A percentile compares a stretch with the other conserved stretches of the same genome.
Evolutionary conservation across 2,888 invertebrate species (phyloP).

Genomic region (Dicyrtomina minuta): DNA sequence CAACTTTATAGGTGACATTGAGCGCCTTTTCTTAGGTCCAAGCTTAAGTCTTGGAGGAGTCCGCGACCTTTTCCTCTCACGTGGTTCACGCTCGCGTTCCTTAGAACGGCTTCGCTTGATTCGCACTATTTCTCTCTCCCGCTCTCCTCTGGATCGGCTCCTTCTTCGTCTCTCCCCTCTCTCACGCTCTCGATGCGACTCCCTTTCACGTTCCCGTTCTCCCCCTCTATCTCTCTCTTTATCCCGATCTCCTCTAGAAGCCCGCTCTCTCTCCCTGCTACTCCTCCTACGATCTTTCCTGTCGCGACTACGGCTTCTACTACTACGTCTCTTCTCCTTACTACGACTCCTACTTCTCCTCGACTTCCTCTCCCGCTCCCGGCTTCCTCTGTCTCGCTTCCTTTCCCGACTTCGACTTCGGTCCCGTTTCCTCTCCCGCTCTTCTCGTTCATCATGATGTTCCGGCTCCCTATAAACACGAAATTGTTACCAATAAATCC

Average conservation of each 20-base stretch:
- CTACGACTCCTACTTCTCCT: slow-evolving; percentile 51
- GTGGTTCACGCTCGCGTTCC: slow-evolving; percentile 21
- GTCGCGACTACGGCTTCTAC: slow-evolving; percentile 47
- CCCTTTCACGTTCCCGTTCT: slow-evolving; percentile 53
- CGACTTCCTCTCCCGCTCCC: slow-evolving; percentile 49
- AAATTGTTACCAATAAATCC: too few species aligned
- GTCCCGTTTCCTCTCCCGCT: slow-evolving; percentile 54
- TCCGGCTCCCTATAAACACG: slow-evolving; percentile 62
- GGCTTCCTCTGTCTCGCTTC: slow-evolving; percentile 41
- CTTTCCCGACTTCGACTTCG: slow-evolving; percentile 49
- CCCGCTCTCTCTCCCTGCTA: slow-evolving; percentile 55
- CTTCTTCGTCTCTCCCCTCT: slow-evolving; percentile 55
- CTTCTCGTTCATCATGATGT: slow-evolving; percentile 58
- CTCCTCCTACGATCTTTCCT: slow-evolving; percentile 55
- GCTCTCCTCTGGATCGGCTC: slow-evolving; percentile 54
- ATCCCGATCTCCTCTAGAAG: slow-evolving; percentile 36
- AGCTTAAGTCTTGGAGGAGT: slow-evolving; percentile 55
- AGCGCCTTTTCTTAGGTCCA: slow-evolving; percentile 45
- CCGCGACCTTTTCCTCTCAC: slow-evolving; percentile 54
- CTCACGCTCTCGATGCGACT: slow-evolving; percentile 57
- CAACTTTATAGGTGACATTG: slow-evolving; percentile 45
- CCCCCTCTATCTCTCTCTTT: slow-evolving; percentile 29
- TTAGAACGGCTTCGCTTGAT: slow-evolving; percentile 46
- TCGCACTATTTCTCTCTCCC: slow-evolving; percentile 51
- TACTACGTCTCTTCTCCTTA: slow-evolving; percentile 41